Evolutionary conservation across 2,113 vertebrate genomes (phyloP).

Genomic region (Platycercus adscitus): DNA sequence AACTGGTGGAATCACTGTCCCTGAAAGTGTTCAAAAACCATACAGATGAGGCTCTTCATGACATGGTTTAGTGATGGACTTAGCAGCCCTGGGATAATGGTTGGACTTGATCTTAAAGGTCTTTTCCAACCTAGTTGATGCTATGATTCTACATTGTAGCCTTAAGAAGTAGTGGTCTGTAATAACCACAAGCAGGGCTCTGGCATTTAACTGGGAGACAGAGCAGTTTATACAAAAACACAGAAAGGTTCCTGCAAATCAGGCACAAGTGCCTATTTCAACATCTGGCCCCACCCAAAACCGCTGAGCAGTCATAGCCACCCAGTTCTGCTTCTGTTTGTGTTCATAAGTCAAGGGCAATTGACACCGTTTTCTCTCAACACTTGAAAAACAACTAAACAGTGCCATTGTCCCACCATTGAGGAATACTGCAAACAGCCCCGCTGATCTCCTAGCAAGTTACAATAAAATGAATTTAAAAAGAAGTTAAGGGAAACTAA

Average conservation of each 20-base stretch:
- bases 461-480: neutral
- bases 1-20: too few relatives aligned
- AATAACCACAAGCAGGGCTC: neutral
- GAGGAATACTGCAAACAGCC: neutral
- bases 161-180: neutral
- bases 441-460: neutral
- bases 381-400: neutral
- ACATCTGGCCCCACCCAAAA: neutral
- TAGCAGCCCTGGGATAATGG: neutral
- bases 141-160: neutral
- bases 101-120: neutral
- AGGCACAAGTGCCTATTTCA: neutral
- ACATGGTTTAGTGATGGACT: neutral
- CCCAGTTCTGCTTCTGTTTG: neutral
- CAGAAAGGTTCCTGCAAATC: rapidly evolving
- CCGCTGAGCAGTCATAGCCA: neutral
- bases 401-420: neutral
- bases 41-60: too few relatives aligned
- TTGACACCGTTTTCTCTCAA: neutral
- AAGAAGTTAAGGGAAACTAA: neutral
- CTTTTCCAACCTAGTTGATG: neutral
- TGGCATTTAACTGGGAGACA: neutral
- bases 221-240: neutral
- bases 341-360: neutral
- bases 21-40: too few relatives aligned